These are phyloP conservation scores for Musca vetustissima DNA, from an alignment of 1,140 invertebrate genomes.

Conservation along the genomic window DNA sequence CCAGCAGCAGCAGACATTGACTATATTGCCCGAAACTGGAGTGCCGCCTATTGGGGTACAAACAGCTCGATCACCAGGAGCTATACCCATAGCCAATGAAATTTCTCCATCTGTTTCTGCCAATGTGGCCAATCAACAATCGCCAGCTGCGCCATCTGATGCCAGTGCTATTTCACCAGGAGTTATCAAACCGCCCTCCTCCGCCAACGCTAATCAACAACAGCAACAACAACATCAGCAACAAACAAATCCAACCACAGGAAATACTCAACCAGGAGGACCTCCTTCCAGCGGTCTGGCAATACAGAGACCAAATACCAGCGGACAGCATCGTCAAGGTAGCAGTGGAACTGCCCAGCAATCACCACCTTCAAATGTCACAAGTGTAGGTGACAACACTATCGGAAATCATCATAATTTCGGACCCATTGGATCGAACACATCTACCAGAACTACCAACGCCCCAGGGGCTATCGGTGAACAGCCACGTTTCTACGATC, in stretches of 20 bases:
- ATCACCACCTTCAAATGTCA: slow-evolving; percentile 12
- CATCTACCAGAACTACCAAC: slow-evolving; percentile 19
- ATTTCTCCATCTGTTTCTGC: neutral
- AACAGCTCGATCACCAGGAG: slow-evolving; percentile 30
- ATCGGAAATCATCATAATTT: slow-evolving; percentile 30
- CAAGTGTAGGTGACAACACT: neutral
- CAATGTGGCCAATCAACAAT: slow-evolving; percentile 19
- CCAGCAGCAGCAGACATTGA: slow-evolving; percentile 4
- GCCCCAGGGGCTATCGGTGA: slow-evolving; percentile 24
- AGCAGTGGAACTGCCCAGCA: neutral
- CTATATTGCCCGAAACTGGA: slow-evolving; percentile 14
- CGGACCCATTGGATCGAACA: slow-evolving; percentile 41
- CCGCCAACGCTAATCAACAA: slow-evolving; percentile 13
- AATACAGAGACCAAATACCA: slow-evolving; percentile 29
- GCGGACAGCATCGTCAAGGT: slow-evolving; percentile 20
- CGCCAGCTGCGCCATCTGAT: slow-evolving; percentile 9
- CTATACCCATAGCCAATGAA: slow-evolving; percentile 12
- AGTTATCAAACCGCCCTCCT: slow-evolving; percentile 44
- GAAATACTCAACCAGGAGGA: slow-evolving; percentile 1
- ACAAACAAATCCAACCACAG: neutral
- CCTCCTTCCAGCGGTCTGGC: slow-evolving; percentile 31
- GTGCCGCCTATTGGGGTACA: neutral
- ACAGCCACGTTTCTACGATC: slow-evolving; percentile 26
- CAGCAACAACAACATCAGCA: slow-evolving; percentile 3
- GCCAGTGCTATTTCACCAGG: slow-evolving; percentile 53